A percentile compares a stretch with the other conserved stretches of the same genome.
phyloP scores from a whole-genome alignment of 2,888 invertebrate species.

The Eupithecia dodoneata region DNA sequence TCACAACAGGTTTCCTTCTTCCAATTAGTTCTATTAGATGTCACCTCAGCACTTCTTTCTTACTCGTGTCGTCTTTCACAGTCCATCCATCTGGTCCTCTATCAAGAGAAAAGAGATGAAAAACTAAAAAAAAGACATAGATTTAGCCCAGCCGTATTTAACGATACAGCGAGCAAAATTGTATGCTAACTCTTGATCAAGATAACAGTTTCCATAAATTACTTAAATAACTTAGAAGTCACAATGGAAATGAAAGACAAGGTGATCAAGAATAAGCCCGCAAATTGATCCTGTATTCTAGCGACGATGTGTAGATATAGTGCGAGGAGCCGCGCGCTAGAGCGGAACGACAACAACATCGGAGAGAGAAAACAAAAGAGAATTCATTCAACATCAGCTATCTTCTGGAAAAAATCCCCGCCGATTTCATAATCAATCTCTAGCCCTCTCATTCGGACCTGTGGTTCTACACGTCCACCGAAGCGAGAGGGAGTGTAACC shows the following conservation, averaged over 20 bases:
- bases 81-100: not conserved
- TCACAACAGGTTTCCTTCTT: not conserved
- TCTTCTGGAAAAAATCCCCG: conserved; percentile 67
- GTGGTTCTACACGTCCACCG: conserved; percentile 41
- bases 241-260: conserved; percentile 8
- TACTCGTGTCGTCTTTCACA: not conserved
- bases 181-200: not conserved
- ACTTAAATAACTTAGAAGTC: not conserved
- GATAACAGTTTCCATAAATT: not conserved
- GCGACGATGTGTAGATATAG: conserved; percentile 67
- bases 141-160: too few species aligned
- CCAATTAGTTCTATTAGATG: not conserved
- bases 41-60: not conserved
- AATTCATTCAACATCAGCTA: conserved; percentile 77
- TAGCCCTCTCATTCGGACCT: conserved; percentile 58
- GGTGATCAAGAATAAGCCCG: conserved; percentile 64
- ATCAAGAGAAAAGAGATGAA: too few species aligned
- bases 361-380: conserved; percentile 75
- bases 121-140: too few species aligned
- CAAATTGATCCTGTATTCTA: conserved; percentile 78
- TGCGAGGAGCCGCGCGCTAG: conserved; percentile 67
- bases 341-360: conserved; percentile 67
- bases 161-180: too few species aligned
- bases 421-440: conserved; percentile 68
- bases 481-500: conserved; percentile 51